phyloP scores from a whole-genome alignment of 2,888 invertebrate species.

The Stenurella melanura region DNA sequence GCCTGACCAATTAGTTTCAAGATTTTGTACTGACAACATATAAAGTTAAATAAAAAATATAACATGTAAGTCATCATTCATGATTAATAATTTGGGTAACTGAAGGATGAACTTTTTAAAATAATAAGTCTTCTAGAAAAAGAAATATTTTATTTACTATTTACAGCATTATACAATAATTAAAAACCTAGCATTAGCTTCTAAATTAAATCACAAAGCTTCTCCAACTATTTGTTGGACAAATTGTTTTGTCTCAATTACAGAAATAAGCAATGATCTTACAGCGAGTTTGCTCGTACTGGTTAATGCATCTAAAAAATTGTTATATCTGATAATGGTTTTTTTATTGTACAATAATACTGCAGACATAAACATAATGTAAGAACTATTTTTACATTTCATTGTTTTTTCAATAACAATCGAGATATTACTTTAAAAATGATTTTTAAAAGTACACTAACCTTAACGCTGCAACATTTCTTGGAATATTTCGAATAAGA shows the following conservation, averaged over 20 bases:
- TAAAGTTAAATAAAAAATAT: too few relatives aligned
- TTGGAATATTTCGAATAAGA: background rate
- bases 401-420: background rate
- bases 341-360: slow-evolving; percentile 9
- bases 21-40: too few relatives aligned
- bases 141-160: slow-evolving; percentile 32
- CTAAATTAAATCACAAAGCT: slow-evolving; percentile 3
- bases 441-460: background rate
- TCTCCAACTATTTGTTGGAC: background rate
- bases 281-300: too few relatives aligned
- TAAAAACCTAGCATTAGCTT: slow-evolving; percentile 17
- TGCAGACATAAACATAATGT: slow-evolving; percentile 7
- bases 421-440: background rate
- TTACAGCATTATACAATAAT: slow-evolving; percentile 30
- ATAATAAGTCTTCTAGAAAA: slow-evolving; percentile 14
- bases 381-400: background rate
- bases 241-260: background rate
- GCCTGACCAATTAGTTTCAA: too few relatives aligned
- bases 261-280: background rate
- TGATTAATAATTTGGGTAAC: too few relatives aligned
- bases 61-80: too few relatives aligned
- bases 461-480: background rate
- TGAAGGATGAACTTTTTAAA: background rate
- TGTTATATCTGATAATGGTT: too few relatives aligned
- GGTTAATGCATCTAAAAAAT: background rate